Percentiles rank a stretch among this genome's conserved stretches.
Conservation (phyloP, 2,888 invertebrate species). For the Pheosia tremula region DNA sequence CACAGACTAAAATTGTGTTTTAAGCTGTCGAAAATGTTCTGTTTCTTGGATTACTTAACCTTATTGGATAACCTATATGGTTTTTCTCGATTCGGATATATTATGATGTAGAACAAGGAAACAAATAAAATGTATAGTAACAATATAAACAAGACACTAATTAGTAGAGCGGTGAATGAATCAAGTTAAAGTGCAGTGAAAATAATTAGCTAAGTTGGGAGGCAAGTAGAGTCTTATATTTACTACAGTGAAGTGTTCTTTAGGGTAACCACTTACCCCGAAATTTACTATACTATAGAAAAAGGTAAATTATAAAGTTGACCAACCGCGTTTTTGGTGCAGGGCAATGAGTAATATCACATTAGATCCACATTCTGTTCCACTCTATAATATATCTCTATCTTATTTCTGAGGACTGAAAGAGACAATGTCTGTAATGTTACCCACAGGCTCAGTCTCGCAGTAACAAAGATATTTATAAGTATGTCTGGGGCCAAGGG, state of each 20-base stretch:
- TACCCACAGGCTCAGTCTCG: constrained; percentile 30
- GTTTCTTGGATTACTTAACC: no score
- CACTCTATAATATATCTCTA: constrained; percentile 6
- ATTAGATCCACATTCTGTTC: constrained; percentile 11
- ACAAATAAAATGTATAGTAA: not conserved
- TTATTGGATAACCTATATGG: no score
- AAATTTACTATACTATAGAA: not conserved
- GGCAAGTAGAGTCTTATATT: not conserved
- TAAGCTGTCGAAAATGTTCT: no score
- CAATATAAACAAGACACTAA: not conserved
- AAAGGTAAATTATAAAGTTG: not conserved
- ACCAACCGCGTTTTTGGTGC: no score
- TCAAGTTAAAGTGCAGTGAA: constrained; percentile 1
- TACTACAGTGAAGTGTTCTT: no score
- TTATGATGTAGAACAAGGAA: not conserved
- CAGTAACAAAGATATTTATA: constrained; percentile 51
- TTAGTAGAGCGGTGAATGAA: not conserved
- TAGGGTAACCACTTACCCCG: not conserved
- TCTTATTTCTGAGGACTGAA: constrained; percentile 4
- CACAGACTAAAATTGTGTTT: no score
- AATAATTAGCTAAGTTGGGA: not conserved
- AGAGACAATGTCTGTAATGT: constrained; percentile 16
- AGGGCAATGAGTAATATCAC: no score
- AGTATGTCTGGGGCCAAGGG: constrained; percentile 46
- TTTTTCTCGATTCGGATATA: not conserved